Evolutionary conservation across 1,140 invertebrate genomes (phyloP), one percentile per base, ranked within the genome.

Genomic region (Lysiphlebus fabarum): DNA sequence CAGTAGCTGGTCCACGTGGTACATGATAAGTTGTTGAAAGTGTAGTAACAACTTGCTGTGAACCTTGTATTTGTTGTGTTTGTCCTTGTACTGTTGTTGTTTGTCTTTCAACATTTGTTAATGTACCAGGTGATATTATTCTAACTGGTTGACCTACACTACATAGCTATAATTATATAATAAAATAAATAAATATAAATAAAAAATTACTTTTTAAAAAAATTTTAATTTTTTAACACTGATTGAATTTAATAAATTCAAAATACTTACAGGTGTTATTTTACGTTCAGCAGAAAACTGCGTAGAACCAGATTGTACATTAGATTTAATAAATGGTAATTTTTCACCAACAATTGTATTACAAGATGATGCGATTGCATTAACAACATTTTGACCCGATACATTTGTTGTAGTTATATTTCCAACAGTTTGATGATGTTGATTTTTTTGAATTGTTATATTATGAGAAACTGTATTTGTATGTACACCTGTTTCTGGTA

Each of bases 11-110:
- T 56, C 74, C 75, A 53, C 71, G 61, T 41, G 79, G 79, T 26
- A 81, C 76, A 62, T 81, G 79, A 64, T 78, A 81, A n/a, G 76
- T 75, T 33, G 77, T 72, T 38, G 75, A 70, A 57, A 77, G 72
- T 56, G 62, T 75, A 6, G 75, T 71, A 10, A 76, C 71, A 56
- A 74, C 70, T 59, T 79, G 77, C 12, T 73, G 72, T 6, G 65
- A 50, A 14, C 65, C 65, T 42, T 73, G 68, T 12, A 60, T 14
- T 38, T 65, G 17, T 49, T 72, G 71, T 6, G 8, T 44, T 17
- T 70, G 69, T 14, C 65, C 33, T 56, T 74, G 76, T 14, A 64
- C 33, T 56, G 61, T 56, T 50, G 67, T 67, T 53, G 56, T 58
- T 58, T 77, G 76, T 36, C 76, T 69, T n/a, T 79, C 77, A 11